Evolutionary conservation across 2,113 vertebrate species (phyloP).

Genomic region (Vireo altiloquus): DNA sequence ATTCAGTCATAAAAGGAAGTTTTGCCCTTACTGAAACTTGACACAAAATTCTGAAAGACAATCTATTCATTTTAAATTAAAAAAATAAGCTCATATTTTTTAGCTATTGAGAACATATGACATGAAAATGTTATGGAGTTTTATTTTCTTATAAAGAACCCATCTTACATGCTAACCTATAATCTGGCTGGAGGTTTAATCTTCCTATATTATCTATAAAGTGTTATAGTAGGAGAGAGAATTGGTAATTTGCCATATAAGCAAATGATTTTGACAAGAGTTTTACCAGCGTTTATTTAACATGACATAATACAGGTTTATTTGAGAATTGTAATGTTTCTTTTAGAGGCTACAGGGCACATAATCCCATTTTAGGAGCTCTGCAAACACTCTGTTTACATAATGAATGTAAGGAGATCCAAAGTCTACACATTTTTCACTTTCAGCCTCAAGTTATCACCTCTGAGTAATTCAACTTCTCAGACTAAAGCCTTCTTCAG

Average conservation of each 20-base stretch:
- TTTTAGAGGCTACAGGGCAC: background rate
- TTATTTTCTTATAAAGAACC: background rate
- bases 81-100: background rate
- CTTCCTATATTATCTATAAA: background rate
- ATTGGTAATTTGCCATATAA: background rate
- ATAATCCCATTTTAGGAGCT: conserved; percentile 24
- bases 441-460: conserved; percentile 12
- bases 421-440: conserved; percentile 12
- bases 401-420: background rate
- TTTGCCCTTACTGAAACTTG: background rate
- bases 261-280: background rate
- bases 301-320: background rate
- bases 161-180: background rate
- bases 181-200: background rate
- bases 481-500: background rate
- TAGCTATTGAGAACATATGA: background rate
- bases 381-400: conserved; percentile 3
- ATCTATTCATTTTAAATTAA: background rate
- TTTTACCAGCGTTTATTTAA: background rate
- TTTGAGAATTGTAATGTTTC: background rate
- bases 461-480: background rate
- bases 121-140: background rate
- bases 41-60: background rate
- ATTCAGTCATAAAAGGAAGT: background rate
- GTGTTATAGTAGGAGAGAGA: background rate